phyloP scores from a whole-genome alignment of 2,888 invertebrate genomes.

The Orthosia cruda region DNA sequence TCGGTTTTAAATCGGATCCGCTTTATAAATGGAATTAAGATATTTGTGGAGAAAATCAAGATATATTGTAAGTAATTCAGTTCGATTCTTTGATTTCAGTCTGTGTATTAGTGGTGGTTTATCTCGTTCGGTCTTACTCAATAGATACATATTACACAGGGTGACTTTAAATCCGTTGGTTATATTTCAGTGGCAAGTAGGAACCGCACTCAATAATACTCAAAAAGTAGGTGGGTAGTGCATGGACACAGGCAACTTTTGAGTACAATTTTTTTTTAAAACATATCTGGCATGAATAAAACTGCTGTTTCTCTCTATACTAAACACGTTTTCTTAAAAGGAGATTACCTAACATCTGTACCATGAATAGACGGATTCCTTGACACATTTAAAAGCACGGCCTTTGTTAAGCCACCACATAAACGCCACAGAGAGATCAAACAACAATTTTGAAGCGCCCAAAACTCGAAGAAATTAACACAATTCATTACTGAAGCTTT shows the following conservation, averaged over 20 bases:
- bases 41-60: constrained; percentile 16
- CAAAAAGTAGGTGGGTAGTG: background rate
- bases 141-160: background rate
- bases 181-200: background rate
- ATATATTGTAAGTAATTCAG: constrained; percentile 10
- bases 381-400: constrained; percentile 4
- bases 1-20: constrained; percentile 4
- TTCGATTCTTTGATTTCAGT: constrained; percentile 9
- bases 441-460: too few relatives aligned
- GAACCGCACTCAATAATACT: background rate
- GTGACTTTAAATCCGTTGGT: background rate
- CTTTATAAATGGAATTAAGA: constrained; percentile 36
- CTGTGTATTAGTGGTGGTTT: constrained; percentile 1
- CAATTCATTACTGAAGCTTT: constrained; percentile 64
- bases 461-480: constrained; percentile 64
- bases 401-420: constrained; percentile 13
- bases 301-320: too few relatives aligned
- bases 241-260: too few relatives aligned
- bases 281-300: too few relatives aligned
- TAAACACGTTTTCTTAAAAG: too few relatives aligned
- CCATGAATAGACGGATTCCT: background rate
- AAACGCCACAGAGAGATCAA: constrained; percentile 31
- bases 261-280: too few relatives aligned
- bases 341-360: background rate
- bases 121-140: background rate